Conservation (phyloP, 2,888 invertebrate species). For the Calameuta idolon region DNA sequence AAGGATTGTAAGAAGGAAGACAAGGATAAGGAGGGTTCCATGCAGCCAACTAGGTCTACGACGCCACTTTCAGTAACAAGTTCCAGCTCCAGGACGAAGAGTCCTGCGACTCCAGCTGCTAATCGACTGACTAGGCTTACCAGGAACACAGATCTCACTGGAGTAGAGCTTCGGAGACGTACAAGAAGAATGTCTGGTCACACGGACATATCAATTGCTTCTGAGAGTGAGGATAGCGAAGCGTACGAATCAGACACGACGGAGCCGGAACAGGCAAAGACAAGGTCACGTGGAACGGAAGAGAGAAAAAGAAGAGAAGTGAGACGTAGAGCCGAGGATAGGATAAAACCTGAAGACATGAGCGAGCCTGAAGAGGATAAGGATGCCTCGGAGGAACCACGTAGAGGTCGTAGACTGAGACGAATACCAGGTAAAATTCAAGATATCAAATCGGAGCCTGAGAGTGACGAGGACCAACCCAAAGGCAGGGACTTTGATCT, state of each 20-base stretch:
- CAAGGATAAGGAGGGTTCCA: constrained; percentile 53
- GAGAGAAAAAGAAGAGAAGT: constrained; percentile 60
- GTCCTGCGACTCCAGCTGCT: constrained; percentile 72
- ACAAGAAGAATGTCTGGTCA: constrained; percentile 72
- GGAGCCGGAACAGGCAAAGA: constrained; percentile 54
- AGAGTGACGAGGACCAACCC: constrained; percentile 70
- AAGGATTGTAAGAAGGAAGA: constrained; percentile 51
- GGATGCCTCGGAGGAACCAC: constrained; percentile 50
- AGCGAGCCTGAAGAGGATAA: constrained; percentile 59
- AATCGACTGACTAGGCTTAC: constrained; percentile 63
- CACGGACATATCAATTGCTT: constrained; percentile 71
- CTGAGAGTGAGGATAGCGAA: constrained; percentile 73
- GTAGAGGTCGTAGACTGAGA: constrained; percentile 63
- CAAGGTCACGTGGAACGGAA: constrained; percentile 41
- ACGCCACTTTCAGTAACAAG: constrained; percentile 76
- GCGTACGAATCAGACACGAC: constrained; percentile 68
- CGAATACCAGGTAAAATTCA: constrained; percentile 64
- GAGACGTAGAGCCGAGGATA: constrained; percentile 65
- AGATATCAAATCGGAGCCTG: constrained; percentile 66
- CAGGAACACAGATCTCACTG: constrained; percentile 58
- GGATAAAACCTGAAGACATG: constrained; percentile 64
- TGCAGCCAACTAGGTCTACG: constrained; percentile 71
- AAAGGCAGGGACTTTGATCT: constrained; percentile 85
- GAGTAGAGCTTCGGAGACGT: constrained; percentile 56
- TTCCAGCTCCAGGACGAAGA: constrained; percentile 74